Base-by-base conservation (phyloP, 2,113 vertebrate genomes). In the Uropsilus gracilis region DNA sequence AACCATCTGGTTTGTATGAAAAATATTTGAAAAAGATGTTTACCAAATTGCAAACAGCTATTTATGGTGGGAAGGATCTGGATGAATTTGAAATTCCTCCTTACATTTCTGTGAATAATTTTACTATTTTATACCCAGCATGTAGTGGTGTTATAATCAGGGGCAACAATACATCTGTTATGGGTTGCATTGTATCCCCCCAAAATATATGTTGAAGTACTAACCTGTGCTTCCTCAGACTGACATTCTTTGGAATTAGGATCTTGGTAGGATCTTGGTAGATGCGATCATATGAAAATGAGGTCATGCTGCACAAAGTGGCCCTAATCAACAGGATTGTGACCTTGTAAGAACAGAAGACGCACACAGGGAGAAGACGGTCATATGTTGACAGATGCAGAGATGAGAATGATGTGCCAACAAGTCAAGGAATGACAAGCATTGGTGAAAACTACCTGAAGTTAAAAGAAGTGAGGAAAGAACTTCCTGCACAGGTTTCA, bases 21-120 rank as follows among this genome's bases (percentile, higher is more conserved):
- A 91, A 89, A 44, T 34, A 87, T 39, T 91, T 91, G 61, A 68
- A 83, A 83, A 78, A 95, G 50, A 83, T 57, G 34, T 69, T 86
- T 69, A 85, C 32, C 48, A 66, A 50, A 77, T 63, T 80, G 5
- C 80, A 75, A 87, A 34, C 42, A 77, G 46, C 20, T 61, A 20
- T 93, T 95, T 80, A 34, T n/a, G 9, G 24, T 50, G 46, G 46
- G 24, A 86, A 61, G 55, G 77, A 42, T 71, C 20, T 91, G 13
- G 28, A 46, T 26, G 28, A 37, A 30, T 95, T 95, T 86, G 53
- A 86, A 30, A 72, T 66, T 89, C 68, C 75, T 76, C 22, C 83
- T 75, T 75, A 39, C 46, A 64, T 4, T n/a, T 78, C 50, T 87
- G 14, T 59, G 64, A 66, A 63, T 84, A 68, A 81, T 85, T 91